Evolutionary conservation across 2,797 vertebrate genomes (phyloP).

Genomic region (Helostoma temminkii): DNA sequence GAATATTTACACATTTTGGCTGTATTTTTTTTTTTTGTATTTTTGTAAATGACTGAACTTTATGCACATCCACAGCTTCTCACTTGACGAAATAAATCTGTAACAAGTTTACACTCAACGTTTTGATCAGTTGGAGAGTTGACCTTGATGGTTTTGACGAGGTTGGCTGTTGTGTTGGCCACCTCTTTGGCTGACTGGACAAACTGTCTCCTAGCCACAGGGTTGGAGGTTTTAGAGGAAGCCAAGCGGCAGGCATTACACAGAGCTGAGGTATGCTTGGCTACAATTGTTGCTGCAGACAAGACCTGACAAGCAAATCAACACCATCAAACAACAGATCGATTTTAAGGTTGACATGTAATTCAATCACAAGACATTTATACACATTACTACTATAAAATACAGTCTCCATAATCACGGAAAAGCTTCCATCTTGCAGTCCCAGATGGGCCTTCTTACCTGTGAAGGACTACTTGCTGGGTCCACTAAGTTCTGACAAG

Average conservation of each 20-base stretch:
- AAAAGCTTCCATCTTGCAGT: constrained; percentile 1
- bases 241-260: constrained; percentile 98
- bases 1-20: constrained; percentile 17
- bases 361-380: constrained; percentile 37
- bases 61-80: constrained; percentile 44
- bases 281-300: constrained; percentile 97
- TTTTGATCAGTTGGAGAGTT: constrained; percentile 77
- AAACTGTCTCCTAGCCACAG: constrained; percentile 96
- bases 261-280: constrained; percentile 97
- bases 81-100: constrained; percentile 35
- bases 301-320: constrained; percentile 86
- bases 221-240: constrained; percentile 97
- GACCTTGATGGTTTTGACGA: constrained; percentile 99
- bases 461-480: constrained; percentile 97
- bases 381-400: neutral
- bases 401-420: constrained; percentile 4
- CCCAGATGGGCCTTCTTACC: constrained; percentile 79
- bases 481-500: constrained; percentile 97
- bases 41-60: constrained; percentile 7
- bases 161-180: constrained; percentile 98
- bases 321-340: constrained; percentile 4
- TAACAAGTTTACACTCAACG: constrained; percentile 74
- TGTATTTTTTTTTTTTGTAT: too few species aligned
- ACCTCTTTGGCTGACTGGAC: constrained; percentile 99
- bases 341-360: constrained; percentile 24